These are phyloP conservation scores for Loxodonta africana DNA, from an alignment of 2,113 vertebrate genomes.

Conservation along the genomic window DNA sequence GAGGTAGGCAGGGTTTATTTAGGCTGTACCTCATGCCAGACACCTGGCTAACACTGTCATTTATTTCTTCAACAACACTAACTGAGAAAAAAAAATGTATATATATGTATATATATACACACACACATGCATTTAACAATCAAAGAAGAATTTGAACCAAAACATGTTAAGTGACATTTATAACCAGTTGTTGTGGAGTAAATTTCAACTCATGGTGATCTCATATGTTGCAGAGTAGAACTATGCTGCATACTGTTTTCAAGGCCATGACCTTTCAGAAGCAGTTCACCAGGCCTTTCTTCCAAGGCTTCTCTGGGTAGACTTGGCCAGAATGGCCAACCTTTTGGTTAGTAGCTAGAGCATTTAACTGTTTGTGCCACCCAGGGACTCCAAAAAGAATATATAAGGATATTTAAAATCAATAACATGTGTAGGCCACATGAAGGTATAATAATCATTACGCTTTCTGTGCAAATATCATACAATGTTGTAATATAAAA, in stretches of 20 bases:
- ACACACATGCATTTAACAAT: neutral
- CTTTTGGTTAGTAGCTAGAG: too few species aligned
- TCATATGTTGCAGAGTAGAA: too few species aligned
- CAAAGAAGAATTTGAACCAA: neutral
- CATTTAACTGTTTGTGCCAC: too few species aligned
- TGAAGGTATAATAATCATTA: neutral
- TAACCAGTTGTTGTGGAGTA: neutral
- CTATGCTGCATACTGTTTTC: too few species aligned
- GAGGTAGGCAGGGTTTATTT: neutral
- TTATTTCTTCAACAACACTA: slow-evolving; percentile 1
- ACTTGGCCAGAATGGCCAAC: too few species aligned
- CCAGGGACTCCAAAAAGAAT: neutral
- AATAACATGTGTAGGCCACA: neutral
- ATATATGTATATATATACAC: neutral
- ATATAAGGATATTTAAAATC: slow-evolving; percentile 5
- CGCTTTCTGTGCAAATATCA: neutral
- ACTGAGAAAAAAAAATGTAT: neutral
- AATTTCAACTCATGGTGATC: neutral
- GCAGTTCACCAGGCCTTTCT: too few species aligned
- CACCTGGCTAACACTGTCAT: neutral
- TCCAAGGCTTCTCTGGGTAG: too few species aligned
- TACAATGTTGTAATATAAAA: neutral
- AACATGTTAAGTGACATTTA: neutral
- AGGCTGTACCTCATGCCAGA: neutral
- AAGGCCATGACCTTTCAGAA: too few species aligned